Base-by-base conservation (phyloP, 2,888 invertebrate species). In the Diarsia rubi region DNA sequence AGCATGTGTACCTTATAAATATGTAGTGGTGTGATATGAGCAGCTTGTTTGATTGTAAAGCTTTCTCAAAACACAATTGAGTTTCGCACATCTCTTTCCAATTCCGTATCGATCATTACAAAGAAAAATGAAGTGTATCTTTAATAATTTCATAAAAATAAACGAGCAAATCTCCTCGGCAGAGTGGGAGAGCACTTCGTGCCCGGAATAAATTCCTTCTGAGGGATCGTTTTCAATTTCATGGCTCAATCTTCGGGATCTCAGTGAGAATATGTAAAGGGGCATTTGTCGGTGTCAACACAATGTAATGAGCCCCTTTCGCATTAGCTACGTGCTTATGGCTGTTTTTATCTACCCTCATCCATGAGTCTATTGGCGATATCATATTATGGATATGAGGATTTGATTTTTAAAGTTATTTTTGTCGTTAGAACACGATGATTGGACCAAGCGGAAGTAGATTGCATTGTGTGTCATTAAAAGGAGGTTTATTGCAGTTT, bases 221-320 rank as follows among this genome's bases (percentile, higher is more conserved):
- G 94, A 95, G 95, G 94, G 96, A 95, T 96, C 96, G 96, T 96
- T 96, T 96, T 96, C 96, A 96, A 95, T 96, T 96, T 95, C 96
- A 96, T 95, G 95, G 96, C 95, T 96, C 95, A 95, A 96, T 96
- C 96, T 96, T 95, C 94, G 95, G 95, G 93, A 96, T 95, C 96
- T 96, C 93, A 92, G 93, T 91, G 94, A 93, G 95, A 96, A 95
- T 95, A 96, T 95, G 95, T 95, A 95, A 95, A 95, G 92, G 95
- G 95, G 94, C 96, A 95, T 96, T 95, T 95, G 95, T 95, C 95
- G 95, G 94, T 95, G 95, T 95, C 95, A 95, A 95, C 95, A 95
- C 94, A 92, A 90, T 94, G 94, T 96, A 95, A 96, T 95, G 96
- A 96, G 95, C 92, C 94, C 90, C 91, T 92, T 91, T 92, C 92